Evolutionary conservation across 2,113 vertebrate species (phyloP).

Genomic region (Chaetodon trifascialis): DNA sequence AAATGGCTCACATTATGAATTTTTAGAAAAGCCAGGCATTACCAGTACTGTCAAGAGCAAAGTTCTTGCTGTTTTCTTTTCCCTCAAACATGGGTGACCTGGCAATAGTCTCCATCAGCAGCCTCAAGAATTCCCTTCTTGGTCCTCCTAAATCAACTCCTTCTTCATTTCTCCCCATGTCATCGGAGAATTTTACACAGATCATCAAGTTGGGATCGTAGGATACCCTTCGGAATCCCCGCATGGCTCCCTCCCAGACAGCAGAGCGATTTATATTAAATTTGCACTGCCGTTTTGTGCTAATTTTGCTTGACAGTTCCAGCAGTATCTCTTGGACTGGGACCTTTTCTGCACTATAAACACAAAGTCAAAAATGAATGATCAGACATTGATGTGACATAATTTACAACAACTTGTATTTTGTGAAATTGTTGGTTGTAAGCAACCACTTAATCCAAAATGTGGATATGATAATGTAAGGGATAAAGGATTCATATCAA

Average conservation of each 20-base stretch:
- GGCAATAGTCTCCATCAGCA: background rate
- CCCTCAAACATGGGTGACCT: slow-evolving; percentile 22
- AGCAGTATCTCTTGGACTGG: background rate
- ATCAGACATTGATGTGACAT: background rate
- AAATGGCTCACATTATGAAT: background rate
- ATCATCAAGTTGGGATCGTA: slow-evolving; percentile 4
- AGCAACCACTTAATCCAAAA: too few species aligned
- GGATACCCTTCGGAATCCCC: background rate
- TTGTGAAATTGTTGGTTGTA: background rate
- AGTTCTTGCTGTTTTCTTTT: slow-evolving; percentile 3
- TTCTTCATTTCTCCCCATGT: slow-evolving; percentile 6
- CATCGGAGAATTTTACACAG: background rate
- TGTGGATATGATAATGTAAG: too few species aligned
- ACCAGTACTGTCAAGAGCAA: slow-evolving; percentile 5
- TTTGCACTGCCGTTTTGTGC: background rate
- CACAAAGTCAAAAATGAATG: background rate
- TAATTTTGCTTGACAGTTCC: background rate
- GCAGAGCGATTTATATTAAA: slow-evolving; percentile 13
- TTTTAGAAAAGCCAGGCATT: background rate
- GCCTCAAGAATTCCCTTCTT: slow-evolving; percentile 19
- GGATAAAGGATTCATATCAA: too few species aligned
- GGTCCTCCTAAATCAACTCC: slow-evolving; percentile 1
- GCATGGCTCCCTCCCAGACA: slow-evolving; percentile 10
- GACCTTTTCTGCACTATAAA: background rate
- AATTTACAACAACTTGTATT: background rate